Percentiles rank a stretch among this genome's conserved stretches.
Conservation (phyloP, 1,140 invertebrate species). For the Micrasema longulum region DNA sequence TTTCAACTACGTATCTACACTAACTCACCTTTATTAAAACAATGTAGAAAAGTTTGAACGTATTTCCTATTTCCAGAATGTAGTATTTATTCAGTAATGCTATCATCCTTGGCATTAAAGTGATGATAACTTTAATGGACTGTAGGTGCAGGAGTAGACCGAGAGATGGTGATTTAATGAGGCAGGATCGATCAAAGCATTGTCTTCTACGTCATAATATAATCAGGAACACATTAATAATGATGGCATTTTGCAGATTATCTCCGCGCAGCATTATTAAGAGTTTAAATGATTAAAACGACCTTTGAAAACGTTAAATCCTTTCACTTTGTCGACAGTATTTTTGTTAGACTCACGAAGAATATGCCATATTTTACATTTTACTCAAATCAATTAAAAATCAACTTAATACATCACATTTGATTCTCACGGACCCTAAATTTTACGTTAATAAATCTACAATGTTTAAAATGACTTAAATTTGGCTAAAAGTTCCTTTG, state of each 20-base stretch:
- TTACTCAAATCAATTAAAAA: no score
- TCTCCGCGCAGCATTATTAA: constrained; percentile 22
- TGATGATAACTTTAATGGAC: constrained; percentile 43
- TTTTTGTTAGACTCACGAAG: no score
- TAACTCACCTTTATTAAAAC: no score
- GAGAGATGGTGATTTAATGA: constrained; percentile 22
- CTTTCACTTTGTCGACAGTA: constrained; percentile 6
- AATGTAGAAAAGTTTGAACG: no score
- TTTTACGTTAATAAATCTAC: no score
- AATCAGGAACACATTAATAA: constrained; percentile 36
- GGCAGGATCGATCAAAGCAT: constrained; percentile 33
- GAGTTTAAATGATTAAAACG: constrained; percentile 23
- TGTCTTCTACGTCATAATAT: constrained; percentile 32
- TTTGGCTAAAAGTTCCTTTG: no score
- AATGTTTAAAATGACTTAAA: no score
- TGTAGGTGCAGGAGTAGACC: constrained; percentile 8
- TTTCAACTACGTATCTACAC: no score
- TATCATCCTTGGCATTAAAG: constrained; percentile 33
- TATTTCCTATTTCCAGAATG: no score
- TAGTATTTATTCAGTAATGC: background rate
- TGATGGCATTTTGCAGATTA: constrained; percentile 15
- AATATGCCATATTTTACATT: no score
- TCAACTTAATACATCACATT: no score
- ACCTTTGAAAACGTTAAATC: background rate
- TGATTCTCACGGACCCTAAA: no score